Base-by-base conservation (phyloP, 2,888 invertebrate genomes). In the Globia sparganii region DNA sequence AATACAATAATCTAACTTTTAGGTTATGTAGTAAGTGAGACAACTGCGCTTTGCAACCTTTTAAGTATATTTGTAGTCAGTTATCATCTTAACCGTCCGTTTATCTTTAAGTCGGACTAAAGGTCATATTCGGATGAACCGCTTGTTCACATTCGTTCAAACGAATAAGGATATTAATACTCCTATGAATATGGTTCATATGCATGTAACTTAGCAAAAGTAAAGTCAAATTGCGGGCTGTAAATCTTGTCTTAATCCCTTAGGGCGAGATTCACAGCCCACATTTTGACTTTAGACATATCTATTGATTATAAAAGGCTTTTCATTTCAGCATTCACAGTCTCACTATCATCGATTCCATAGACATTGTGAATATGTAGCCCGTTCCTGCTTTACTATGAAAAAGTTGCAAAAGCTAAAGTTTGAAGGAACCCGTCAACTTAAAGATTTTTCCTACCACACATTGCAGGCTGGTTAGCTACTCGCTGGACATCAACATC, bases 401-500 rank as follows among this genome's bases (percentile, higher is more conserved):
- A 56, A 11, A 56, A 56, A n/a, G n/a, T n/a, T n/a, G 1, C n/a
- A 56, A 56, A 56, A 56, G 53, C n/a, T 3, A 56, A 56, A 4
- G n/a, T n/a, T 56, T 56, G 21, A 56, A 11, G 11, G 11, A 56
- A 11, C 4, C n/a, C 11, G n/a, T 25, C 53, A n/a, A 53, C 4
- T 25, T 25, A n/a, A 4, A 3, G 11, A 53, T 53, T n/a, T 25
- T 8, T 13, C 1, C 1, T 3, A 0, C 15, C 2, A 31, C 15
- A 25, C 13, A 18, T 68, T 43, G 25, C 95, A 98, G 98, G 92
- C 97, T 99, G 87, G 97, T 98, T 79, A 98, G 98, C 90, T 98
- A 98, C 95, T 98, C 98, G 85, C 97, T 99, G 87, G 98, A 99
- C 94, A 98, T 99, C 91, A 99, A 99, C 97, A 97, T 99, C 93